These are phyloP conservation scores for Orchesella cincta DNA, from an alignment of 1,140 invertebrate genomes.

Conservation along the genomic window DNA sequence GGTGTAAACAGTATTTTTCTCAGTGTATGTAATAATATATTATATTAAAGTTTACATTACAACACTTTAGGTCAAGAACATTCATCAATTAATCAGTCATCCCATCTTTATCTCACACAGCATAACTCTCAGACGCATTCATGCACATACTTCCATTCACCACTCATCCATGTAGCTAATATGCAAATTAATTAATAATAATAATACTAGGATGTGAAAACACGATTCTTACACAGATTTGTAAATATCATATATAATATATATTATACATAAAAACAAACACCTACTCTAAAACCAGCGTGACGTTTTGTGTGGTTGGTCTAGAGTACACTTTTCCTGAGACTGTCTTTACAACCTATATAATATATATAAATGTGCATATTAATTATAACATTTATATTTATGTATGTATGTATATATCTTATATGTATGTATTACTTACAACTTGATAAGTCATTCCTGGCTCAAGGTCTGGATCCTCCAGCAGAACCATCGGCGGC, in stretches of 20 bases:
- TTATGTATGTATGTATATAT: no score
- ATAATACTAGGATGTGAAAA: constrained; percentile 3
- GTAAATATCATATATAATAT: not conserved
- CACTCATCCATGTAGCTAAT: not conserved
- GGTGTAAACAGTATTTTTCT: no score
- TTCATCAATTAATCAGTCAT: no score
- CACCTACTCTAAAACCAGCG: constrained; percentile 11
- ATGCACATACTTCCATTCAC: no score
- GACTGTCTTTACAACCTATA: constrained; percentile 3
- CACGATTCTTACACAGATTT: not conserved
- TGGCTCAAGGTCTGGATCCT: not conserved
- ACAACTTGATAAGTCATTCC: constrained; percentile 21
- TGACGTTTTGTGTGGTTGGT: constrained; percentile 11
- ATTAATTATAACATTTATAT: no score
- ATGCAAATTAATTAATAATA: not conserved
- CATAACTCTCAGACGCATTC: no score
- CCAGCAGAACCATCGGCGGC: constrained; percentile 17
- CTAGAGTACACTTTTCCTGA: constrained; percentile 10
- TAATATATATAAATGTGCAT: no score
- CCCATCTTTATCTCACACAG: no score
- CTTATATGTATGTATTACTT: no score
- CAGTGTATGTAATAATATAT: not conserved
- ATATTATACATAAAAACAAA: not conserved
- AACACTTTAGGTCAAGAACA: no score
- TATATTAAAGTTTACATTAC: not conserved